Conservation (phyloP, 2,113 vertebrate species). For the Bettongia penicillata region DNA sequence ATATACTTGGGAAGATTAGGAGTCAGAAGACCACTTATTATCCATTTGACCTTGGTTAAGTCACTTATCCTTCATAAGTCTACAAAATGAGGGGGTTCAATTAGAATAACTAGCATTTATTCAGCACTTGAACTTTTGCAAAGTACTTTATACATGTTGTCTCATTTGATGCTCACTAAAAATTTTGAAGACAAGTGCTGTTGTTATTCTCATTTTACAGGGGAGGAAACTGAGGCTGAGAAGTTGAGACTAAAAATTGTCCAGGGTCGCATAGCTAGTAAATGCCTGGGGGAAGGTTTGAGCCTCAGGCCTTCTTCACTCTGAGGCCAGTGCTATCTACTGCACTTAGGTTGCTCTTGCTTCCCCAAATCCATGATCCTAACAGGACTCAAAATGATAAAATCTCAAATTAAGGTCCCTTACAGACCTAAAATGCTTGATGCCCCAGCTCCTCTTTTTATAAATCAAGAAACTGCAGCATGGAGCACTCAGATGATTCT, state of each 20-base stretch:
- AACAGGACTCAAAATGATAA: not conserved
- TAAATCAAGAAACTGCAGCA: not conserved
- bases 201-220: not conserved
- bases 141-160: not conserved
- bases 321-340: not conserved
- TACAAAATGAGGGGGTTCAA: not conserved
- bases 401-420: not conserved
- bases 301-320: not conserved
- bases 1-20: not conserved
- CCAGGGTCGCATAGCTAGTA: not conserved
- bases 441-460: not conserved
- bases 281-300: not conserved
- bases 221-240: not conserved
- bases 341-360: not conserved
- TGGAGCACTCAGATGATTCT: not conserved
- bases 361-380: not conserved
- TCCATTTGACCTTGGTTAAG: not conserved
- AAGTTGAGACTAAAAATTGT: not conserved
- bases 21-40: not conserved
- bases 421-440: not conserved
- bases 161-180: not conserved
- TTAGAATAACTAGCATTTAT: not conserved
- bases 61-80: not conserved
- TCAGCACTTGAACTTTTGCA: not conserved
- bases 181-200: not conserved